Evolutionary conservation across 2,113 vertebrate genomes (phyloP).

Genomic region (Oncorhynchus kisutch): DNA sequence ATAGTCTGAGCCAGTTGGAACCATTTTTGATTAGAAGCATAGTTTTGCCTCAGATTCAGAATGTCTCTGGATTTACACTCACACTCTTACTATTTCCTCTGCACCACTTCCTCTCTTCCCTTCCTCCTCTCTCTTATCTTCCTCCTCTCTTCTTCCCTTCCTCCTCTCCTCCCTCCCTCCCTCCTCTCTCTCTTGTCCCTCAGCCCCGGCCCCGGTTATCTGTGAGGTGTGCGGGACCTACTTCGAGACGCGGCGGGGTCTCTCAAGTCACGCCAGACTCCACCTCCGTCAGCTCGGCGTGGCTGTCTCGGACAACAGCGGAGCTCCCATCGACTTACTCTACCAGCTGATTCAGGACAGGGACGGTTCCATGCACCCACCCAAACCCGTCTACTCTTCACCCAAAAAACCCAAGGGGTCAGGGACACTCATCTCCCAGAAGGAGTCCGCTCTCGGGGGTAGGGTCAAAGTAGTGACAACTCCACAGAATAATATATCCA

Average conservation of each 20-base stretch:
- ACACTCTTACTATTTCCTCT: not conserved
- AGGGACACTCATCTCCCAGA: not conserved
- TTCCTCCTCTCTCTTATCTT: not conserved
- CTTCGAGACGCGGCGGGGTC: conserved; percentile 88
- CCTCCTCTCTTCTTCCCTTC: not conserved
- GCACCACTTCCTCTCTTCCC: not conserved
- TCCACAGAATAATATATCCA: not conserved
- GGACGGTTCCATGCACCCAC: conserved; percentile 48
- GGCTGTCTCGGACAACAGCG: conserved; percentile 84
- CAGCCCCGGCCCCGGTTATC: conserved; percentile 49
- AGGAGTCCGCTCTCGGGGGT: conserved; percentile 9
- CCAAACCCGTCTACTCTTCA: not conserved
- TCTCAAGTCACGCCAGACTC: conserved; percentile 89
- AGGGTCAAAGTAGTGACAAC: conserved; percentile 2
- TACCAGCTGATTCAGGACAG: conserved; percentile 85
- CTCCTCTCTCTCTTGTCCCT: not conserved
- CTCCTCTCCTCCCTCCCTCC: not conserved
- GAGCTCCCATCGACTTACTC: conserved; percentile 87
- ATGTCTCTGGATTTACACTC: not conserved
- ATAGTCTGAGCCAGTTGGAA: not conserved
- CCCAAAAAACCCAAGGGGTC: conserved; percentile 1
- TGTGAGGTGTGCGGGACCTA: conserved; percentile 87
- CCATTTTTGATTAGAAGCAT: not conserved
- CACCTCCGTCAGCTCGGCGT: conserved; percentile 90
- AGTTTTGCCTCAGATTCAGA: not conserved